These are phyloP conservation scores for Camponotus vicinus DNA, from an alignment of 1,140 invertebrate genomes.

Conservation along the genomic window DNA sequence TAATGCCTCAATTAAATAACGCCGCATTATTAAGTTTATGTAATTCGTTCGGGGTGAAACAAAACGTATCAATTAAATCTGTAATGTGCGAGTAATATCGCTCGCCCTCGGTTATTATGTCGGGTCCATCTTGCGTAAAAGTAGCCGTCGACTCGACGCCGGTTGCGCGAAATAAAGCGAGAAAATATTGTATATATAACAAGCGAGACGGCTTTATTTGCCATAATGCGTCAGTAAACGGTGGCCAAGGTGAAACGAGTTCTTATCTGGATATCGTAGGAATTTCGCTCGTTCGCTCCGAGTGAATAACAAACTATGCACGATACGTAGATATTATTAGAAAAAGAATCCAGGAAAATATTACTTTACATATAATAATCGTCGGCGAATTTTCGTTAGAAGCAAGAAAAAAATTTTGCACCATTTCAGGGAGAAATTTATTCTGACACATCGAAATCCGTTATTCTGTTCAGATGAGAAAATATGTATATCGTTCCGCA, in stretches of 20 bases:
- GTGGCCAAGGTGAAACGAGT: constrained; percentile 37
- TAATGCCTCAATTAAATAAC: constrained; percentile 58
- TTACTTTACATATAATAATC: background rate
- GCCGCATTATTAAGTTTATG: constrained; percentile 26
- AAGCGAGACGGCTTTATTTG: background rate
- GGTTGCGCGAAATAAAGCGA: constrained; percentile 36
- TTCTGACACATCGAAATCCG: background rate
- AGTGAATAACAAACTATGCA: constrained; percentile 28
- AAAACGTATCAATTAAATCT: constrained; percentile 63
- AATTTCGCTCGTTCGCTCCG: constrained; percentile 37
- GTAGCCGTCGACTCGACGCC: background rate
- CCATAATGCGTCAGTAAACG: constrained; percentile 8
- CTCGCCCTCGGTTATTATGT: constrained; percentile 15
- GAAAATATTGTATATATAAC: background rate
- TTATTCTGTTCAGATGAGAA: background rate
- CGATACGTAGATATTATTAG: background rate
- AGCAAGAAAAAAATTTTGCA: background rate
- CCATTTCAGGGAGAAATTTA: background rate
- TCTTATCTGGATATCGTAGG: constrained; percentile 21
- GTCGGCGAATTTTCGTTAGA: background rate
- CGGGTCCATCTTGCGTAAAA: constrained; percentile 13
- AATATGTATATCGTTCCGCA: background rate
- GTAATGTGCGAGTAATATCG: constrained; percentile 47
- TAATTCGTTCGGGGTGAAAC: constrained; percentile 35
- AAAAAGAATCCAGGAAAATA: background rate